phyloP scores from a whole-genome alignment of 2,113 vertebrate genomes.

The Mustela lutreola region DNA sequence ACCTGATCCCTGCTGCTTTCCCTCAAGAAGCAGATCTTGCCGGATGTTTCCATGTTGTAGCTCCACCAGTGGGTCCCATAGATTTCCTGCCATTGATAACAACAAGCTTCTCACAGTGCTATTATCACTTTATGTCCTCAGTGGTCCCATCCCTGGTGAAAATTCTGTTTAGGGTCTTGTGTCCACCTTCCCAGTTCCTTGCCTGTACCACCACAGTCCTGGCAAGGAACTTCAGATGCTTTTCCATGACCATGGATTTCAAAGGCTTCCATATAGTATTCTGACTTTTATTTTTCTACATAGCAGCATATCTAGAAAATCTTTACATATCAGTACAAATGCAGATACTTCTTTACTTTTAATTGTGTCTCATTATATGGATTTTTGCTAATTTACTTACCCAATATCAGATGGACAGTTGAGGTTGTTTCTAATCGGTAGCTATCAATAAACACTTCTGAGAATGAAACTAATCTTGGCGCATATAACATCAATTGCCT shows the following conservation, averaged over 20 bases:
- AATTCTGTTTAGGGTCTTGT: neutral
- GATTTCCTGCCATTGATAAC: neutral
- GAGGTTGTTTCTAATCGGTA: neutral
- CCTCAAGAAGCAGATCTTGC: neutral
- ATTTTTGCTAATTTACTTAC: neutral
- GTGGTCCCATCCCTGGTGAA: neutral
- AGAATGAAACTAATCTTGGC: neutral
- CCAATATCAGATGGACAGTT: neutral
- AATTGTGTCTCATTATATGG: neutral
- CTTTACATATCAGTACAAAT: neutral
- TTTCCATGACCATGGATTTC: neutral
- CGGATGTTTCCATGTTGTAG: neutral
- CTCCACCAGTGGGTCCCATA: too few relatives aligned
- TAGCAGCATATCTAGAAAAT: neutral
- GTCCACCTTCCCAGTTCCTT: neutral
- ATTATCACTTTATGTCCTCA: neutral
- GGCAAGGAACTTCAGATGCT: neutral
- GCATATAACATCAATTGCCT: neutral
- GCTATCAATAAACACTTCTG: neutral
- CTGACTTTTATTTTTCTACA: neutral
- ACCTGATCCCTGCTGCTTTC: neutral
- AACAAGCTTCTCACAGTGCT: neutral
- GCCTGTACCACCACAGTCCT: neutral
- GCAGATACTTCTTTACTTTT: neutral
- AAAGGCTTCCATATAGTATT: neutral